These are phyloP conservation scores for Caiman crocodilus DNA, from an alignment of 2,797 vertebrate species.

Conservation along the genomic window DNA sequence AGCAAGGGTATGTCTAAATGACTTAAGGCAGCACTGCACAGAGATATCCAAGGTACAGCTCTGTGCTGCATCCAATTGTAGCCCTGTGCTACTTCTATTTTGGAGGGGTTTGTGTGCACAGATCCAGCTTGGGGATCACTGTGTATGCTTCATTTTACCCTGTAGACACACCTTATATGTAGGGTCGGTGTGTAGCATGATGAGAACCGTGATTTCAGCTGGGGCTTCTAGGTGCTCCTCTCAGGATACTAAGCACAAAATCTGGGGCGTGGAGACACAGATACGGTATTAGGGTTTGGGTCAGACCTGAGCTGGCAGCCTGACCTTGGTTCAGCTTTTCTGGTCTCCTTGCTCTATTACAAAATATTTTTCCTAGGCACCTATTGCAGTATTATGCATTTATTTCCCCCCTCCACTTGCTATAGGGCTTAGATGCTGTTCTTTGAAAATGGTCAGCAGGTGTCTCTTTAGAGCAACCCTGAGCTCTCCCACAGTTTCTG, in stretches of 20 bases:
- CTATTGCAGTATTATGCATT: fast-evolving
- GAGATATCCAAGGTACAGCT: no score
- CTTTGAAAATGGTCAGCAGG: neutral
- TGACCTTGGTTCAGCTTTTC: neutral
- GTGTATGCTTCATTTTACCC: no score
- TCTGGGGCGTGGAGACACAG: neutral
- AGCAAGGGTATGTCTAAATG: no score
- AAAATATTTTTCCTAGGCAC: neutral
- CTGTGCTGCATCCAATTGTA: no score
- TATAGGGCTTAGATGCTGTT: neutral
- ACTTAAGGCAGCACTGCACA: no score
- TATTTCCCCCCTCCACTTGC: neutral
- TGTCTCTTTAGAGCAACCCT: slow-evolving; percentile 31
- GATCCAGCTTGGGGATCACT: no score
- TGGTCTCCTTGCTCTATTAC: neutral
- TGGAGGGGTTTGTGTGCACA: no score
- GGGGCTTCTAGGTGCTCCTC: neutral
- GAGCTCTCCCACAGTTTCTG: neutral
- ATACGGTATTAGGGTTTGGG: neutral
- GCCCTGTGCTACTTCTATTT: no score
- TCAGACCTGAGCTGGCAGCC: fast-evolving
- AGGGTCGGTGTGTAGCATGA: no score
- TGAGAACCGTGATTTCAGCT: neutral
- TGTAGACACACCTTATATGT: no score
- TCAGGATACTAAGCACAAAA: neutral